These are phyloP conservation scores for Pocillopora damicornis DNA, from an alignment of 64 coral and sea anemone genomes.

Conservation along the genomic window DNA sequence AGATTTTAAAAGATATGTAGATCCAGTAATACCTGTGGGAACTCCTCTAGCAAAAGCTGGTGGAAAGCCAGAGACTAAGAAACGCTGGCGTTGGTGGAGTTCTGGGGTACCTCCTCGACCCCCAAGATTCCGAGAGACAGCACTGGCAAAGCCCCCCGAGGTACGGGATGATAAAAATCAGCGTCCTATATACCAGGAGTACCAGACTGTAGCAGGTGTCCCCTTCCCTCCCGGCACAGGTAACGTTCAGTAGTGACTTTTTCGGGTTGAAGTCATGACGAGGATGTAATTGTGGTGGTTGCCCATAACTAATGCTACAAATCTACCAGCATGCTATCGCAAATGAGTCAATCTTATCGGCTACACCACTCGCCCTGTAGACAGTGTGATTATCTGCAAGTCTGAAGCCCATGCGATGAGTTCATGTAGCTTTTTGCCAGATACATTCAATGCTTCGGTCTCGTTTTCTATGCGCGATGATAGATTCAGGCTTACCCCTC, in stretches of 20 bases:
- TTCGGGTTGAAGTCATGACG: too few species aligned
- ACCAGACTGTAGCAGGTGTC: conserved; percentile 72
- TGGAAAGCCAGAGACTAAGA: conserved; percentile 60
- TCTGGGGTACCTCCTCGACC: conserved; percentile 58
- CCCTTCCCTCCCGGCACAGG: conserved; percentile 72
- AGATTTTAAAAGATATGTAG: conserved; percentile 63
- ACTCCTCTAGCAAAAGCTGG: conserved; percentile 67
- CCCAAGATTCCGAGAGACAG: conserved; percentile 86
- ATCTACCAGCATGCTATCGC: too few species aligned
- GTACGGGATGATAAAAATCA: conserved; percentile 42
- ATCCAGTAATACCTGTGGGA: conserved; percentile 36
- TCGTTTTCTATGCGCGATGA: too few species aligned
- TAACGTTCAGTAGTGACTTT: not conserved
- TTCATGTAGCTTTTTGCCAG: too few species aligned
- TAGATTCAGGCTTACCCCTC: too few species aligned
- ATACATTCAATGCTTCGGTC: too few species aligned
- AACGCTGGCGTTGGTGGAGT: conserved; percentile 80
- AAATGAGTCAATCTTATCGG: too few species aligned
- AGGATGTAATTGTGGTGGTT: too few species aligned
- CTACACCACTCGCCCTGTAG: too few species aligned
- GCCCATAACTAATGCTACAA: too few species aligned
- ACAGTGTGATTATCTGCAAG: too few species aligned
- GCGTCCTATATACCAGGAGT: conserved; percentile 83
- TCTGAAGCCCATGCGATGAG: too few species aligned
- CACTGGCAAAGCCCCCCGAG: conserved; percentile 73